phyloP scores from a whole-genome alignment of 2,113 vertebrate species.

The Benitochromis conjunctus region DNA sequence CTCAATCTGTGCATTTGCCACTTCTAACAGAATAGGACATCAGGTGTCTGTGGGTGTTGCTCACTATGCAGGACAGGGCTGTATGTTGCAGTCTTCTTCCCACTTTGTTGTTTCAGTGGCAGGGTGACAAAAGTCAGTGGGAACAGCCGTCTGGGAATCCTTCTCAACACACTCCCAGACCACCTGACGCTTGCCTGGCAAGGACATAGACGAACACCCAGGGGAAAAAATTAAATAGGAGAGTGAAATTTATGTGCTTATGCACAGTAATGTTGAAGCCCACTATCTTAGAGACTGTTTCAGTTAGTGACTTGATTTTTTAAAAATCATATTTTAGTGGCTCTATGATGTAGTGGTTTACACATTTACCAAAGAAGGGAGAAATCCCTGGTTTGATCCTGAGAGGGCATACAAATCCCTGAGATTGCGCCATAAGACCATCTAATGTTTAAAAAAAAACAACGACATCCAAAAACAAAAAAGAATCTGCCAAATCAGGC shows the following conservation, averaged over 20 bases:
- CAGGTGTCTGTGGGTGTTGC: slow-evolving; percentile 29
- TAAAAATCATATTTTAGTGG: background rate
- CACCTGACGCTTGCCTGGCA: slow-evolving; percentile 59
- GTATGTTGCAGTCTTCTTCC: slow-evolving; percentile 84
- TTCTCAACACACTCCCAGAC: slow-evolving; percentile 83
- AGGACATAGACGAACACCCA: background rate
- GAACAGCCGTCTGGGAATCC: slow-evolving; percentile 74
- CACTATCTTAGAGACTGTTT: background rate
- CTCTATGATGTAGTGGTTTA: background rate
- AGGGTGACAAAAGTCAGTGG: slow-evolving; percentile 81
- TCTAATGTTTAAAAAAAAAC: no score
- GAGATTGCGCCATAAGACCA: background rate
- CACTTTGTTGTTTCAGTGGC: slow-evolving; percentile 74
- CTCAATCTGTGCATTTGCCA: background rate
- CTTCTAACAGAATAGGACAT: background rate
- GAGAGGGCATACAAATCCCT: background rate
- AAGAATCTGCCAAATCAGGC: background rate
- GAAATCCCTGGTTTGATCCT: background rate
- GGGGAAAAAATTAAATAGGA: background rate
- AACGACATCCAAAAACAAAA: no score
- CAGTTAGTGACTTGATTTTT: background rate
- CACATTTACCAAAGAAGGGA: background rate
- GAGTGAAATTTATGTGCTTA: background rate
- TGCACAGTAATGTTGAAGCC: background rate
- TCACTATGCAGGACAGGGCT: slow-evolving; percentile 90